These are phyloP conservation scores for Bombus haemorrhoidalis DNA, from an alignment of 1,140 invertebrate genomes.

Conservation along the genomic window DNA sequence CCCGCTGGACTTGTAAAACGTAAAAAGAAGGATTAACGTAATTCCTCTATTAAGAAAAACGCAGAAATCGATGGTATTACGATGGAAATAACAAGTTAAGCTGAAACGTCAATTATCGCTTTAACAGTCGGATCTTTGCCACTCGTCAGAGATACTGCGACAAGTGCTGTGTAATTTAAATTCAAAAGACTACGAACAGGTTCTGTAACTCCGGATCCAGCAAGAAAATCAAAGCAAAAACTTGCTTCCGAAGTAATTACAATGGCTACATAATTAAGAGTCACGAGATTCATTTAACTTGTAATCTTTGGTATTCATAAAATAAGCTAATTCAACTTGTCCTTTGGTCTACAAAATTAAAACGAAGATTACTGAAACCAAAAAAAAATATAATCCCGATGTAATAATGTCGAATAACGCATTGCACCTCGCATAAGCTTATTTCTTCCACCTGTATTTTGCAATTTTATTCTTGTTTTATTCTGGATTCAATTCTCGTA, in stretches of 20 bases:
- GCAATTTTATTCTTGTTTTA: no score
- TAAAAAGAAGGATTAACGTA: no score
- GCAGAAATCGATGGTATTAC: background rate
- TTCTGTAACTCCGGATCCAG: background rate
- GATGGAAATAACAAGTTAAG: background rate
- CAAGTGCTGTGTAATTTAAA: conserved; percentile 1
- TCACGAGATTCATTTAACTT: conserved; percentile 2
- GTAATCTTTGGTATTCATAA: conserved; percentile 23
- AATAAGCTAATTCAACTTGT: conserved; percentile 26
- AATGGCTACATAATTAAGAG: conserved; percentile 9
- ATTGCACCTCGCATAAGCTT: background rate
- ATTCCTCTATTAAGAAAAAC: background rate
- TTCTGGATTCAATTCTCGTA: no score
- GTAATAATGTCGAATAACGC: background rate
- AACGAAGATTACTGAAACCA: background rate
- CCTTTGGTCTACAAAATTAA: background rate
- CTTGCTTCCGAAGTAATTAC: conserved; percentile 17
- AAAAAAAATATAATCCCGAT: no score
- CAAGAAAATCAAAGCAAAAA: conserved; percentile 27
- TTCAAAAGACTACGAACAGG: background rate
- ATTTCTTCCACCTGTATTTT: background rate
- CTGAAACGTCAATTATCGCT: conserved; percentile 6
- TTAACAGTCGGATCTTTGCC: background rate
- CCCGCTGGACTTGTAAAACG: background rate
- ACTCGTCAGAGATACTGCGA: background rate